phyloP scores from a whole-genome alignment of 1,140 invertebrate species.

The Cotesia vestalis region DNA sequence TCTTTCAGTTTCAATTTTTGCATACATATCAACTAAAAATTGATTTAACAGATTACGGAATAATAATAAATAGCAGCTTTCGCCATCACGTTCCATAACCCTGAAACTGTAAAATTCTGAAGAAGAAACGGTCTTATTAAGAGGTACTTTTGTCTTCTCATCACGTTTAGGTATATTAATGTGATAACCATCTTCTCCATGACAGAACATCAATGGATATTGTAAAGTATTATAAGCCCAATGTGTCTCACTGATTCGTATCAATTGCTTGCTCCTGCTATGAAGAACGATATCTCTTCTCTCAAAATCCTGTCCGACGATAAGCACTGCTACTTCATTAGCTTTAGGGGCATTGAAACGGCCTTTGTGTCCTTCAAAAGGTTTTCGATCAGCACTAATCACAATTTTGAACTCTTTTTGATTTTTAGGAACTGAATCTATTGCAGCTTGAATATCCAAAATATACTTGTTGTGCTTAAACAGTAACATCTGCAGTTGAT shows the following conservation, averaged over 20 bases:
- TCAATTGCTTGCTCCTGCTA: background rate
- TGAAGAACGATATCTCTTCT: background rate
- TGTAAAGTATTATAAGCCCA: background rate
- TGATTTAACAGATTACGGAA: slow-evolving; percentile 57
- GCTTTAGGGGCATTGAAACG: slow-evolving; percentile 46
- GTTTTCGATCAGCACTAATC: slow-evolving; percentile 44
- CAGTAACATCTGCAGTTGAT: too few relatives aligned
- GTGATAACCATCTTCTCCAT: background rate
- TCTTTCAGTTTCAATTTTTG: slow-evolving; percentile 62
- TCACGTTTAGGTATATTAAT: slow-evolving; percentile 5
- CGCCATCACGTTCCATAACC: slow-evolving; percentile 56
- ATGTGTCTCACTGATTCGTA: background rate
- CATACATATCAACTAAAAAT: slow-evolving; percentile 62
- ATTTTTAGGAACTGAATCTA: slow-evolving; percentile 12
- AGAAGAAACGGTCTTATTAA: background rate
- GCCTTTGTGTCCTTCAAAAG: slow-evolving; percentile 38
- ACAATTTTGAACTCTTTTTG: slow-evolving; percentile 22
- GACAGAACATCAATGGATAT: slow-evolving; percentile 9
- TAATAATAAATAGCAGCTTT: slow-evolving; percentile 50
- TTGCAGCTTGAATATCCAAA: slow-evolving; percentile 2
- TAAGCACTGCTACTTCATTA: slow-evolving; percentile 48
- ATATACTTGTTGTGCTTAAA: background rate
- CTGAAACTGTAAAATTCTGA: slow-evolving; percentile 50
- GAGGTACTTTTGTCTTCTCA: background rate
- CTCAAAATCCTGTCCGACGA: slow-evolving; percentile 42